Evolutionary conservation across 2,797 vertebrate species (phyloP).

Genomic region (Pseudochirops corinnae): DNA sequence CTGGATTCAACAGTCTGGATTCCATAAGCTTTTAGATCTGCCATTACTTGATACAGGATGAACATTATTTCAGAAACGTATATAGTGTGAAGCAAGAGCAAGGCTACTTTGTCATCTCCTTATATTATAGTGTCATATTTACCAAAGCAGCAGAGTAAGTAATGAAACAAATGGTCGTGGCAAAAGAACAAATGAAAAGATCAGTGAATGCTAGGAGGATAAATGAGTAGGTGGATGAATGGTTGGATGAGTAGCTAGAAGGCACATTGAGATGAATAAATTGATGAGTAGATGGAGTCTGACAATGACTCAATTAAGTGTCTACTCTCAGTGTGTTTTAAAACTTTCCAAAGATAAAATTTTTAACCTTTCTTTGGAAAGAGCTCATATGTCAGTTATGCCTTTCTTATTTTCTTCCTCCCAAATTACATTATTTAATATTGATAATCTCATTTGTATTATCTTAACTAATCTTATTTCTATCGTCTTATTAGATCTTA

Average conservation of each 20-base stretch:
- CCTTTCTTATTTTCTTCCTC: not conserved
- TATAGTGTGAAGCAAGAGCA: too few relatives aligned
- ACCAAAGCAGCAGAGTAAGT: not conserved
- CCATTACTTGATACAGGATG: too few relatives aligned
- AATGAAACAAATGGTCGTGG: not conserved
- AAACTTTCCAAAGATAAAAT: not conserved
- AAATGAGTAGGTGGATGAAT: not conserved
- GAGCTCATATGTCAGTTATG: not conserved
- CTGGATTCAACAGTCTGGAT: too few relatives aligned
- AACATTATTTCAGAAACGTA: too few relatives aligned
- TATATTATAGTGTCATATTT: too few relatives aligned
- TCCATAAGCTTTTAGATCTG: too few relatives aligned
- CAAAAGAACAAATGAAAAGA: not conserved
- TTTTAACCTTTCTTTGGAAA: not conserved
- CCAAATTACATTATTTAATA: not conserved
- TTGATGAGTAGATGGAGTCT: not conserved
- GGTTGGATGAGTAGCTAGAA: not conserved
- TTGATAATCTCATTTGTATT: not conserved
- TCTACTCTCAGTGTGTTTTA: not conserved
- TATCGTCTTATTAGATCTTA: not conserved
- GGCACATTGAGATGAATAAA: not conserved
- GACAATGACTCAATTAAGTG: not conserved
- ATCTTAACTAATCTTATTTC: not conserved
- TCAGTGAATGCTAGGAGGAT: not conserved
- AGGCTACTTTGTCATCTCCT: too few relatives aligned